Evolutionary conservation across 1,140 invertebrate genomes (phyloP).

Genomic region (Vanessa atalanta): DNA sequence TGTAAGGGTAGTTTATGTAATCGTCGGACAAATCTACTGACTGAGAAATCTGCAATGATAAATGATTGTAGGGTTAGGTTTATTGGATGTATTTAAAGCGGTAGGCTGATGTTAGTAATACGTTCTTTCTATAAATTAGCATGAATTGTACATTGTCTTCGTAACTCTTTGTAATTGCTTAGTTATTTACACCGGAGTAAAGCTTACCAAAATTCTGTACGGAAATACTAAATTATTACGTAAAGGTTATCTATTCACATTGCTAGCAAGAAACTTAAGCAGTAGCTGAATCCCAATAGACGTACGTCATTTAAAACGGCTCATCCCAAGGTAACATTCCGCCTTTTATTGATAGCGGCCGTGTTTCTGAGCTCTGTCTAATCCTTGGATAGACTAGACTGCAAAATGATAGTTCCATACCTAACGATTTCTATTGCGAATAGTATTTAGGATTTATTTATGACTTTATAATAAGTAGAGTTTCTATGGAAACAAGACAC

Average conservation of each 20-base stretch:
- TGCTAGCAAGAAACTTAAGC: constrained; percentile 1
- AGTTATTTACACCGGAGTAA: too few relatives aligned
- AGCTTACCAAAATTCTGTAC: too few relatives aligned
- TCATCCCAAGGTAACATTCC: constrained; percentile 34
- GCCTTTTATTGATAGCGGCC: constrained; percentile 23
- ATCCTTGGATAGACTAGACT: constrained; percentile 20
- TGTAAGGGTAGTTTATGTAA: constrained; percentile 19
- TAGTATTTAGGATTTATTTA: too few relatives aligned
- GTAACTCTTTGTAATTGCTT: too few relatives aligned
- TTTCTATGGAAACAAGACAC: too few relatives aligned
- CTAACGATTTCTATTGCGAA: not conserved
- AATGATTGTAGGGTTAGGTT: not conserved
- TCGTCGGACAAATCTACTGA: constrained; percentile 6
- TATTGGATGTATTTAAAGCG: not conserved
- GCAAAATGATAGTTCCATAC: not conserved
- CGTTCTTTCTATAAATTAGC: too few relatives aligned
- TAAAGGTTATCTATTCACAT: not conserved
- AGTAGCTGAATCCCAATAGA: constrained; percentile 26
- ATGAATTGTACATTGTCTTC: too few relatives aligned
- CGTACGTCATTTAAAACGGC: constrained; percentile 44
- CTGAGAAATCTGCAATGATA: constrained; percentile 11
- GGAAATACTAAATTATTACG: too few relatives aligned
- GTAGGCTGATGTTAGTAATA: not conserved
- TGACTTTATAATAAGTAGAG: too few relatives aligned
- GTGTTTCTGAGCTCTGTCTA: constrained; percentile 12